phyloP scores from a whole-genome alignment of 2,113 vertebrate species.

The Bombycilla garrulus region DNA sequence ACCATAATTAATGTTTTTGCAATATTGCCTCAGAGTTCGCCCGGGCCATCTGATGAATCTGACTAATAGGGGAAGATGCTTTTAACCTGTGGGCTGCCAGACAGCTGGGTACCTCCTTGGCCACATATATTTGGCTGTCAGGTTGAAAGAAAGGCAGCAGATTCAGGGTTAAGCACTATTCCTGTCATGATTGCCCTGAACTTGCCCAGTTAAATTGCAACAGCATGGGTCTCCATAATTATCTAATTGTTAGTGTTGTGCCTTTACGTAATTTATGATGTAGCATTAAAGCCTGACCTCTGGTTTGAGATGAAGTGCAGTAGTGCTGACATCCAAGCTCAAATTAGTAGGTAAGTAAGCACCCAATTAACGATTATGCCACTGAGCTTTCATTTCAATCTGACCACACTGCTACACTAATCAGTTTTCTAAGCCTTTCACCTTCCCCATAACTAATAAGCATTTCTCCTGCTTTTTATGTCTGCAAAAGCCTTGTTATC shows the following conservation, averaged over 20 bases:
- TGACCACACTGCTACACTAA: conserved; percentile 78
- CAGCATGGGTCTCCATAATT: conserved; percentile 79
- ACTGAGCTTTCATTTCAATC: conserved; percentile 76
- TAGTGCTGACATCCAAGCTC: conserved; percentile 76
- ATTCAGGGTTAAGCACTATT: conserved; percentile 70
- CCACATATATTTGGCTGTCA: conserved; percentile 6
- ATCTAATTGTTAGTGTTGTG: conserved; percentile 81
- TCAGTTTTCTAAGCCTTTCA: conserved; percentile 77
- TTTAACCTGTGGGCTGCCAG: conserved; percentile 63
- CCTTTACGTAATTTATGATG: conserved; percentile 79
- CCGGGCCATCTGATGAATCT: conserved; percentile 45
- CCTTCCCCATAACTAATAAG: conserved; percentile 78
- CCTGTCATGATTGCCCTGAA: conserved; percentile 76
- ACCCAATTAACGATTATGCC: conserved; percentile 77
- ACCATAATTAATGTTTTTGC: conserved; percentile 60
- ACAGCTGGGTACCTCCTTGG: background rate
- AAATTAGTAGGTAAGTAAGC: conserved; percentile 83
- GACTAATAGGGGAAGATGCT: conserved; percentile 45
- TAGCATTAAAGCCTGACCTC: conserved; percentile 79
- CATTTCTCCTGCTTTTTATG: conserved; percentile 71
- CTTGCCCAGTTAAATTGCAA: conserved; percentile 78
- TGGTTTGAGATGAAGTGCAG: conserved; percentile 73
- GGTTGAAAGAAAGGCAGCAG: conserved; percentile 52
- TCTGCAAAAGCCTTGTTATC: conserved; percentile 67
- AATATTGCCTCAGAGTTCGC: conserved; percentile 54